Conservation (phyloP, 2,113 vertebrate species). For the Diglossa brunneiventris region DNA sequence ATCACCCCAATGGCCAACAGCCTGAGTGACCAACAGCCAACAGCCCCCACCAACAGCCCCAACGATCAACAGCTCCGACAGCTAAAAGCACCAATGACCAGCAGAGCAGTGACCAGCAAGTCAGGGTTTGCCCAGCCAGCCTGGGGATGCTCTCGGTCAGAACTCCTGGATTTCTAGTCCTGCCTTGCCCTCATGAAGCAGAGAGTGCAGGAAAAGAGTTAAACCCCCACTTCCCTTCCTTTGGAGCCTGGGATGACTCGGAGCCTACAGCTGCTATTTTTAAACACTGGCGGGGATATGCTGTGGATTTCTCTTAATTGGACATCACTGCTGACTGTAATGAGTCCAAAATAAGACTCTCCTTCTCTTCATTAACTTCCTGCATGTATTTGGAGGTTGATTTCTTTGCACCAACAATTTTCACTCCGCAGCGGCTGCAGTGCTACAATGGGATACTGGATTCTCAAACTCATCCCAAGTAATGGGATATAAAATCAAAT, state of each 20-base stretch:
- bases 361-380: slow-evolving; percentile 29
- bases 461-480: slow-evolving; percentile 43
- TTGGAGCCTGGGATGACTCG: neutral
- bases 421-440: neutral
- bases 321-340: slow-evolving; percentile 8
- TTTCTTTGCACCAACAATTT: slow-evolving; percentile 41
- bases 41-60: too few relatives aligned
- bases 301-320: slow-evolving; percentile 52
- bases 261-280: slow-evolving; percentile 29
- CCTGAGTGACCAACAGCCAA: rapidly evolving
- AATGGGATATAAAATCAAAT: slow-evolving; percentile 47
- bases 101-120: neutral
- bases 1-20: neutral
- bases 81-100: rapidly evolving
- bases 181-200: neutral
- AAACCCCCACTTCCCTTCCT: neutral
- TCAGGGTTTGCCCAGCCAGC: neutral
- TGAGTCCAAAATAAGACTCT: slow-evolving; percentile 29
- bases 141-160: rapidly evolving
- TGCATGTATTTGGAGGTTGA: slow-evolving; percentile 41
- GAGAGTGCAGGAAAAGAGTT: neutral
- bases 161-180: neutral
- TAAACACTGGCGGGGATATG: neutral
- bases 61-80: rapidly evolving
- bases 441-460: neutral